Conservation (phyloP, 2,888 invertebrate genomes). For the Watsonalla binaria region DNA sequence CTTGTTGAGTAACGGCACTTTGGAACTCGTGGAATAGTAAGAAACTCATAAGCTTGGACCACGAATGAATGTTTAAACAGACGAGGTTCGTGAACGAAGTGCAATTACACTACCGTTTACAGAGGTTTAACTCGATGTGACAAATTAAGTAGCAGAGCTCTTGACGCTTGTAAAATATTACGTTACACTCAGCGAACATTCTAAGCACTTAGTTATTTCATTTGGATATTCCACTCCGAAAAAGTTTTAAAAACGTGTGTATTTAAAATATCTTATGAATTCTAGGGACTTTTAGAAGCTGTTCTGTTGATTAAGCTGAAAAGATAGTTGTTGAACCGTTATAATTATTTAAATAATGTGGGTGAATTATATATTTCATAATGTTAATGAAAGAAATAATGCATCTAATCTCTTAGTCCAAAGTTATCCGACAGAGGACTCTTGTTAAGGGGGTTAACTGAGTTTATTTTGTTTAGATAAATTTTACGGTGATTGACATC, state of each 20-base stretch:
- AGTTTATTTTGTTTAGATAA: too few relatives aligned
- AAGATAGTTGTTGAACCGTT: too few relatives aligned
- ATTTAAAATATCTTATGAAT: not conserved
- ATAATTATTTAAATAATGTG: too few relatives aligned
- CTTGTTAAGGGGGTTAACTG: too few relatives aligned
- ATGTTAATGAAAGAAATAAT: too few relatives aligned
- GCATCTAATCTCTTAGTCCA: too few relatives aligned
- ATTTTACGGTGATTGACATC: too few relatives aligned
- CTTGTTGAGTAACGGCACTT: constrained; percentile 51
- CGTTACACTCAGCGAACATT: not conserved
- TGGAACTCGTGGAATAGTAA: constrained; percentile 31
- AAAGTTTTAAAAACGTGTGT: not conserved
- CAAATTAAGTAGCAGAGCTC: not conserved
- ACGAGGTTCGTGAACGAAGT: not conserved
- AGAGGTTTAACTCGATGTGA: not conserved
- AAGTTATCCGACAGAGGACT: too few relatives aligned
- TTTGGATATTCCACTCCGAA: not conserved
- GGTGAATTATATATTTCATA: too few relatives aligned
- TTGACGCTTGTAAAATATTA: not conserved
- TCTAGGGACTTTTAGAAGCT: too few relatives aligned
- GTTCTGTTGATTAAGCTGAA: too few relatives aligned
- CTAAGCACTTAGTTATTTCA: not conserved
- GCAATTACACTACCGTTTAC: not conserved
- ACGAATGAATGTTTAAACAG: not conserved
- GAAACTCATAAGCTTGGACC: constrained; percentile 12